Percentiles rank a stretch among this genome's conserved stretches.
Conservation (phyloP, 2,797 vertebrate genomes). For the Enteromius anoplus region DNA sequence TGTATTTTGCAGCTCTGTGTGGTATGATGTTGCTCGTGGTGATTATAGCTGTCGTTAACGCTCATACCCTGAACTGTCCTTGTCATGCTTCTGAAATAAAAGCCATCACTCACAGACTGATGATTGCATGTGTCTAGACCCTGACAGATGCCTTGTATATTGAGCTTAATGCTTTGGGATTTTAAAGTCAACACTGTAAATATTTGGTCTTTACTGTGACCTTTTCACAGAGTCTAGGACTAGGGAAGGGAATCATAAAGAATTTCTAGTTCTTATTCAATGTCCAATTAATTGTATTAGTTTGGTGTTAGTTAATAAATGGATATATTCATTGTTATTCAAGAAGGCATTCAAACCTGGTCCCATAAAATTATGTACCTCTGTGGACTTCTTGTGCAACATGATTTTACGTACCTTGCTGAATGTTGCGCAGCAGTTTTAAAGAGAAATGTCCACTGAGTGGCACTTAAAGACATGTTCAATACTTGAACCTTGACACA, state of each 20-base stretch:
- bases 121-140: slow-evolving; percentile 5
- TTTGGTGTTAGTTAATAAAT: neutral
- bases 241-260: neutral
- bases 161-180: slow-evolving; percentile 4
- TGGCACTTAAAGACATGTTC: no score
- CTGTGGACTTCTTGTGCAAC: no score
- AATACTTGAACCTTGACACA: no score
- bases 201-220: slow-evolving; percentile 21
- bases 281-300: neutral
- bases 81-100: slow-evolving; percentile 2
- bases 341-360: no score
- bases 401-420: no score
- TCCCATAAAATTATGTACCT: no score
- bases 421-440: no score
- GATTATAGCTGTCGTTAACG: slow-evolving; percentile 3
- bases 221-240: slow-evolving; percentile 23
- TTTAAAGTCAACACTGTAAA: slow-evolving; percentile 26
- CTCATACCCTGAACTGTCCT: neutral
- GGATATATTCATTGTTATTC: neutral
- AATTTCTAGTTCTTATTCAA: neutral
- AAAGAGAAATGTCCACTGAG: no score
- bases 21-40: slow-evolving; percentile 13
- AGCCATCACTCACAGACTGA: neutral
- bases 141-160: slow-evolving; percentile 14
- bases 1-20: slow-evolving; percentile 3